Conservation (phyloP, 1,140 invertebrate species). For the Goniozus legneri region DNA sequence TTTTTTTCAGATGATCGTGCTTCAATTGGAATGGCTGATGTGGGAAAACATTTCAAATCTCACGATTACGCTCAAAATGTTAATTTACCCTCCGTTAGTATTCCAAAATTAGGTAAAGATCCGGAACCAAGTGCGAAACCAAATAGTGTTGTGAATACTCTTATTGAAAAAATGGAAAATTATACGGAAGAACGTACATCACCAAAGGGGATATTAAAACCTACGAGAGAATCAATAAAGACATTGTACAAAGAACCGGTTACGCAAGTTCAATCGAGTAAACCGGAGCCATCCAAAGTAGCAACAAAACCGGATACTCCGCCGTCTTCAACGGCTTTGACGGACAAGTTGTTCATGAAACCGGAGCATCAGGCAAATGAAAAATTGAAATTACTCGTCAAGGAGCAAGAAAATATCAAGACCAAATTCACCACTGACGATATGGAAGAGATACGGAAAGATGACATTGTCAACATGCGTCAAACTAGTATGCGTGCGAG, state of each 20-base stretch:
- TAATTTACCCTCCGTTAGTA: not conserved
- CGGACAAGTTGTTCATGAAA: constrained; percentile 49
- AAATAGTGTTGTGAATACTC: constrained; percentile 9
- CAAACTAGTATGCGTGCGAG: constrained; percentile 47
- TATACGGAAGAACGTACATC: constrained; percentile 7
- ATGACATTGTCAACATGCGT: constrained; percentile 46
- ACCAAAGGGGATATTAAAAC: constrained; percentile 20
- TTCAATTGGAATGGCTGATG: constrained; percentile 38
- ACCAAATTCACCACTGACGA: constrained; percentile 38
- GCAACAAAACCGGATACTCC: constrained; percentile 2
- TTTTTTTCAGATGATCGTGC: constrained; percentile 37
- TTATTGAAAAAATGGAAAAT: no score
- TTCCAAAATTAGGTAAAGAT: constrained; percentile 4
- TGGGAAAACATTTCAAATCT: constrained; percentile 49
- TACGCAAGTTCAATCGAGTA: not conserved
- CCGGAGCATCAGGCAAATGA: constrained; percentile 46
- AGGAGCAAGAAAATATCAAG: constrained; percentile 38
- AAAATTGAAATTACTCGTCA: constrained; percentile 37
- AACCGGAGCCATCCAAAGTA: not conserved
- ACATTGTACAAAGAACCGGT: not conserved
- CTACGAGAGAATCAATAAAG: not conserved
- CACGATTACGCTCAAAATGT: constrained; percentile 18
- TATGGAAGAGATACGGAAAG: constrained; percentile 46
- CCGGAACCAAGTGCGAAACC: not conserved
- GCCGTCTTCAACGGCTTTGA: constrained; percentile 26